Evolutionary conservation across 2,113 vertebrate genomes (phyloP), one percentile per base, ranked within the genome.

Genomic region (Callionymus lyra): DNA sequence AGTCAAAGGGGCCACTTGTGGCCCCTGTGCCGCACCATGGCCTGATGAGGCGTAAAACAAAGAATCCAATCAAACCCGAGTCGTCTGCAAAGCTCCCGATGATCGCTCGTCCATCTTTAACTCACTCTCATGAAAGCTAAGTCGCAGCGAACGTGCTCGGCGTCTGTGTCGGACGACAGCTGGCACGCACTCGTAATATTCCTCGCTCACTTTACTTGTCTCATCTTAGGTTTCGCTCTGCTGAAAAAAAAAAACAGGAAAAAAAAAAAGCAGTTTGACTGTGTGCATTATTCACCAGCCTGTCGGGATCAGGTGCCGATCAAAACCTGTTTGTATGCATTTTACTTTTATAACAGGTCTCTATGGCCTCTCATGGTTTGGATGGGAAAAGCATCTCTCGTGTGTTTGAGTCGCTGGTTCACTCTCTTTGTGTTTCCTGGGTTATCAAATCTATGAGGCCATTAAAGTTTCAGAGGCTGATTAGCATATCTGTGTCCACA

Each of bases 221-320:
- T 47, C 59, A 76, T 83, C 68, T 89, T 76, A 65, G 70, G 80
- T 90, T 91, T 89, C 88, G 76, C 59, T 12, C 9, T 44, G 59
- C 62, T 34, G 1, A 67, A 76, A 83, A 69, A 82, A 81, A 80
- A 53, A 64, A 58, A 70, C 74, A 38, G 47, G 50, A n/a, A 4
- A 27, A 8, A 27, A 27, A 27, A 27, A 27, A 27, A 27, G 21
- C 21, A 27, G 21, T 27, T 27, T 27, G 21, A 27, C 47, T 10
- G 41, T 59, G 82, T 89, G 79, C 79, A 90, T 91, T 89, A 91
- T 92, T 92, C 82, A 90, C 72, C 70, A 79, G 73, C 66, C 63
- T 1, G 42, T 50, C 2, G 47, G 80, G 78, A 82, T 85, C 83
- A 41, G 83, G 68, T 85, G 76, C 59, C 60, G 64, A 79, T 68